These are phyloP conservation scores for Ramphastos sulfuratus DNA, from an alignment of 2,113 vertebrate species.

Conservation along the genomic window DNA sequence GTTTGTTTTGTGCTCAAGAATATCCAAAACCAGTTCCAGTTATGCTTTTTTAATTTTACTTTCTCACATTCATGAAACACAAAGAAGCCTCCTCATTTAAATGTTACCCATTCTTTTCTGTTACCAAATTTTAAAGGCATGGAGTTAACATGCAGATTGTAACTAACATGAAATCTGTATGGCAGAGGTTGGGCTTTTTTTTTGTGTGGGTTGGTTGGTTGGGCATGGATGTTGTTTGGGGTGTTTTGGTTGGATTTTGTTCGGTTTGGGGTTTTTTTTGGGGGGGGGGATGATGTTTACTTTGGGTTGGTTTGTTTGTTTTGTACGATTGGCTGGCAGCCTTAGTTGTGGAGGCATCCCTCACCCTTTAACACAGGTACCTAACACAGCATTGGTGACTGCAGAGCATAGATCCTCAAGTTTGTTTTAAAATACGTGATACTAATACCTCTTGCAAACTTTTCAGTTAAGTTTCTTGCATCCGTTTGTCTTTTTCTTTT, in stretches of 20 bases:
- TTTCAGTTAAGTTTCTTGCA: neutral
- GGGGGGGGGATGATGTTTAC: neutral
- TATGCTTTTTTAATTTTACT: neutral
- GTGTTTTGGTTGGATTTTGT: too few species aligned
- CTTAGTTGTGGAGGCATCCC: neutral
- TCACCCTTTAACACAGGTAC: neutral
- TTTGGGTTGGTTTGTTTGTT: neutral
- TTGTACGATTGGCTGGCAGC: neutral
- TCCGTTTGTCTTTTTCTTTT: neutral
- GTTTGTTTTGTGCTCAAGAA: neutral
- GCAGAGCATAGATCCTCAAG: neutral
- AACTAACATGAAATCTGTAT: neutral
- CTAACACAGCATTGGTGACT: neutral
- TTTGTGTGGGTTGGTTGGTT: neutral
- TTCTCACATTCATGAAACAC: neutral
- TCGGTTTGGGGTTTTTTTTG: neutral
- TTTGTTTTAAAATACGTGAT: neutral
- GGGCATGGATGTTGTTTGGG: neutral
- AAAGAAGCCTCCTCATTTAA: neutral
- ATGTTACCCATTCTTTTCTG: neutral
- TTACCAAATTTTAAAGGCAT: neutral
- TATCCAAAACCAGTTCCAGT: neutral
- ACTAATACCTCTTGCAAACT: neutral
- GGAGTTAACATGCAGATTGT: neutral
- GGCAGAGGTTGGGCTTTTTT: neutral